Base-by-base conservation (phyloP, 1,140 invertebrate genomes). In the Trachymyrmex cornetzi region DNA sequence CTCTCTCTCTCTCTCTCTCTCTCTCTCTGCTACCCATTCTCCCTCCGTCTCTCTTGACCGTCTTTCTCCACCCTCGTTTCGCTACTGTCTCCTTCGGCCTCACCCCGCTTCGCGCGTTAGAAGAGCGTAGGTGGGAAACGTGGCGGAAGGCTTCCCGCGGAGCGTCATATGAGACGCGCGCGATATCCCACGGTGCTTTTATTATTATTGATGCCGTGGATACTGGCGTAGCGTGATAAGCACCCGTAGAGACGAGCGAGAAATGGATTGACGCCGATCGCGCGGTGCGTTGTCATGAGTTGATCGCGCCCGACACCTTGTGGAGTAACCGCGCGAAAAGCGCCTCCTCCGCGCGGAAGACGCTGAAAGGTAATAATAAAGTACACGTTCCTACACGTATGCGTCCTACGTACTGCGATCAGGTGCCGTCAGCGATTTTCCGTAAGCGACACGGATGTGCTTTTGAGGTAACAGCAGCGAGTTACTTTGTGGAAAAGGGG, bases 141-240 rank as follows among this genome's bases (percentile, higher is more conserved):
- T 57, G 80, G 81, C 86, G 71, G 86, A 77, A 85, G 72, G 86
- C 86, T 85, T 85, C 81, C 86, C 86, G 86, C 27, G 81, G 71
- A 77, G 82, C 86, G 63, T 87, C 86, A 75, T 75, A 75, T 44
- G 69, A 84, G 80, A 84, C 80, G 80, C 69, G 77, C 85, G 63
- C 81, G 81, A 74, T 85, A 75, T 87, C 55, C 81, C 69, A 82
- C 66, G 48, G 63, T 48, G 85, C 79, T 87, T 85, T 87, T 74
- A 66, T 74, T 69, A 69, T 85, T 87, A 75, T 85, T 69, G 86
- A 85, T 74, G 80, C 71, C 69, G 63, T 66, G 71, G 71, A 77
- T 85, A 77, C 80, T 57, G 69, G 38, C 44, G 12, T 66, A 53
- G 67, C 79, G 69, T 59, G 80, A 84, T 84, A 84, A 84, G 80